phyloP scores from a whole-genome alignment of 2,113 vertebrate genomes.

The Poicephalus meyeri region DNA sequence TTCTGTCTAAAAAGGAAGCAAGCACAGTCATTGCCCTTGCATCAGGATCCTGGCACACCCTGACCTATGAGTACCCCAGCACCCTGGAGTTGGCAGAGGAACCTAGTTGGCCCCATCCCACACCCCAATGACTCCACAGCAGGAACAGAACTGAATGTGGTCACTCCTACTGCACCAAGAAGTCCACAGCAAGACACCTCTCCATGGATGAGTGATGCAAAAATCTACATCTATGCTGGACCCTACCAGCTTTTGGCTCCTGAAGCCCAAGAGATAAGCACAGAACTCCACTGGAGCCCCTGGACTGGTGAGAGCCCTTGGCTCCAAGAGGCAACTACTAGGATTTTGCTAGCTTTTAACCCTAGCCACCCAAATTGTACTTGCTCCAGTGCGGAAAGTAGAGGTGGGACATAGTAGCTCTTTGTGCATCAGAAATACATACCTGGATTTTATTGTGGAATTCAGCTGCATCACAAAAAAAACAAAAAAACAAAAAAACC shows the following conservation, averaged over 20 bases:
- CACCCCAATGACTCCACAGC: background rate
- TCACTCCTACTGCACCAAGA: background rate
- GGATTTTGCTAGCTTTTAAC: background rate
- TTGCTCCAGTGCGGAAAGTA: background rate
- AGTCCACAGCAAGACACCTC: background rate
- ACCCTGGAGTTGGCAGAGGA: background rate
- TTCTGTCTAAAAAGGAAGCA: background rate
- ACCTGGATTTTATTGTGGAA: background rate
- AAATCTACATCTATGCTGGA: background rate
- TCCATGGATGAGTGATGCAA: rapidly evolving
- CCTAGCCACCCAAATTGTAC: background rate
- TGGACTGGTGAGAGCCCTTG: background rate
- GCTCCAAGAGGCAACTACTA: background rate
- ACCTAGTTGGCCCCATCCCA: background rate
- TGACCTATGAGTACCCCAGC: background rate
- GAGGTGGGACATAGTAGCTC: background rate
- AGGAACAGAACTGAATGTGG: rapidly evolving
- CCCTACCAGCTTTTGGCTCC: background rate
- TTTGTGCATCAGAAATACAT: background rate
- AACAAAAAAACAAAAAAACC: background rate
- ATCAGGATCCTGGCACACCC: background rate
- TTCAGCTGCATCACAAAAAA: background rate
- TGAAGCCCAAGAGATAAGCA: background rate
- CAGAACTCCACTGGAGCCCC: background rate
- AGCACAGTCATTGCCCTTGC: background rate